Percentiles rank a stretch among this genome's conserved stretches.
These are phyloP conservation scores for Lycocorax pyrrhopterus DNA, from an alignment of 2,113 vertebrate genomes.

Conservation along the genomic window DNA sequence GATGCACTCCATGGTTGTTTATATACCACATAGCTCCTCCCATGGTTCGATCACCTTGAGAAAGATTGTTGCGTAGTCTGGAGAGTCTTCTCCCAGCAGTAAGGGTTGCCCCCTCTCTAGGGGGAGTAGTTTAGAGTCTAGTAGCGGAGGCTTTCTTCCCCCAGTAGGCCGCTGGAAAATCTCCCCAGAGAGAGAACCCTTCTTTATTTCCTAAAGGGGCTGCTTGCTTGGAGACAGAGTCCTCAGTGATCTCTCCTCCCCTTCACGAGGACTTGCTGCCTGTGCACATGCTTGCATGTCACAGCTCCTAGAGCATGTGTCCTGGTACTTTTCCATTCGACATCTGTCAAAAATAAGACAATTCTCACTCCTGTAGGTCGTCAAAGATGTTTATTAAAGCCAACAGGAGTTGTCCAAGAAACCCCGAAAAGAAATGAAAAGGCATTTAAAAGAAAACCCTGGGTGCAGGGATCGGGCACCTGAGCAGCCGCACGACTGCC, in stretches of 20 bases:
- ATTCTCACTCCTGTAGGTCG: no score
- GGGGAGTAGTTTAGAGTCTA: not conserved
- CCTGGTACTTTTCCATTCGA: not conserved
- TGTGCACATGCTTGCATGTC: not conserved
- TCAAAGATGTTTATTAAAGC: no score
- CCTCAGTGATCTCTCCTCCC: not conserved
- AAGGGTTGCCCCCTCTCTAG: not conserved
- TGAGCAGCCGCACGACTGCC: no score
- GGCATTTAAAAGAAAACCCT: no score
- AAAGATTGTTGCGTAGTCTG: not conserved
- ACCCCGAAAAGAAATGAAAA: no score
- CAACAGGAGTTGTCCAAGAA: no score
- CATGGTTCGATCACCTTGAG: rapidly evolving
- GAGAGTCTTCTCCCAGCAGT: not conserved
- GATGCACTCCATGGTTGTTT: not conserved
- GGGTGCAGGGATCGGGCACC: no score
- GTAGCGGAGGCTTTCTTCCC: not conserved
- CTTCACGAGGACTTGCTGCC: not conserved
- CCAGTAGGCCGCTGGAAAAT: not conserved
- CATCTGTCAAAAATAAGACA: no score
- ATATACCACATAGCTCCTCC: not conserved
- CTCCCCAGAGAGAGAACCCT: not conserved
- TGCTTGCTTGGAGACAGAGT: not conserved
- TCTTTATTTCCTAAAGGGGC: not conserved
- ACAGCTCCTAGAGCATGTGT: not conserved